Conservation (phyloP, 2,888 invertebrate species). For the Sycophila texana region DNA sequence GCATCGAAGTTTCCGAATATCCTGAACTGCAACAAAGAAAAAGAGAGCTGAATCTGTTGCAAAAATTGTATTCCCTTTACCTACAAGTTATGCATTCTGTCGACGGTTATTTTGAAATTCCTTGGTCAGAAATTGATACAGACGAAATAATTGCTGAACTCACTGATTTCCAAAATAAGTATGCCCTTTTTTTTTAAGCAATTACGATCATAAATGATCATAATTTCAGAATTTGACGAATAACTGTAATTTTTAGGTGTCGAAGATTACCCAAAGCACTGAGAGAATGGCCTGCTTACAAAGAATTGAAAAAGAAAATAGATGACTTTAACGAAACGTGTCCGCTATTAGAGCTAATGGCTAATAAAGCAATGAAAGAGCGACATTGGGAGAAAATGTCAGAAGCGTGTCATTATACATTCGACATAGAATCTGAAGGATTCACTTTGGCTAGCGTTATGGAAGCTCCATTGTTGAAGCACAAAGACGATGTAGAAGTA, state of each 20-base stretch:
- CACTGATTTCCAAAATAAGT: constrained; percentile 86
- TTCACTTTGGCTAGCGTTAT: constrained; percentile 89
- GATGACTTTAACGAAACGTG: constrained; percentile 94
- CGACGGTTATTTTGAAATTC: constrained; percentile 89
- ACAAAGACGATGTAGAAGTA: constrained; percentile 92
- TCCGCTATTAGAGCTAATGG: constrained; percentile 91
- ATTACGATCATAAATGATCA: background rate
- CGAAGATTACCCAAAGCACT: constrained; percentile 89
- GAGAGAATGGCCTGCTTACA: constrained; percentile 92
- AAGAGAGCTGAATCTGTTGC: constrained; percentile 89
- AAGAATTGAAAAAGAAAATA: constrained; percentile 90
- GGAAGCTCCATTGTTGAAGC: constrained; percentile 88
- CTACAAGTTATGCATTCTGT: constrained; percentile 90
- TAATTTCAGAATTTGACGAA: background rate
- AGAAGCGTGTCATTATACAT: constrained; percentile 79
- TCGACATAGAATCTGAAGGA: constrained; percentile 87
- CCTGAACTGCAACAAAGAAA: constrained; percentile 87
- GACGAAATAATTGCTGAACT: constrained; percentile 88
- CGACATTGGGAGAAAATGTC: constrained; percentile 86
- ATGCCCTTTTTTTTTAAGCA: constrained; percentile 9
- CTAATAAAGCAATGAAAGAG: constrained; percentile 89
- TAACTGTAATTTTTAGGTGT: constrained; percentile 78
- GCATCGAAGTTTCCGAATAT: constrained; percentile 89
- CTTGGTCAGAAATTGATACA: constrained; percentile 90
- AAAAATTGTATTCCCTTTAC: constrained; percentile 88